Evolutionary conservation across 2,797 vertebrate species (phyloP), one percentile per base, ranked within the genome.

Genomic region (Salmo trutta): DNA sequence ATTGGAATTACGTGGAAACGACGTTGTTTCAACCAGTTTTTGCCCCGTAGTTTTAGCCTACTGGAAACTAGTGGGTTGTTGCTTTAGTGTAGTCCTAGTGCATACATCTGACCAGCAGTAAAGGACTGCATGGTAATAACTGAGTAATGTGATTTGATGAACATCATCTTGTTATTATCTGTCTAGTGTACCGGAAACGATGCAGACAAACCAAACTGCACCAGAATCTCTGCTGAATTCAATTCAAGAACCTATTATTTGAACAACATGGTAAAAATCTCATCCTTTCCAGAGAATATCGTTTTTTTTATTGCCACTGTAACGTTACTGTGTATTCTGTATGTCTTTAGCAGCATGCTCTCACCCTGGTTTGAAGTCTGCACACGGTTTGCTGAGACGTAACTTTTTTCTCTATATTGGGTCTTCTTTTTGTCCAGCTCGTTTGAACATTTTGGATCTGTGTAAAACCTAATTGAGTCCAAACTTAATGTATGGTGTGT

Each of bases 171-270:
- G 82, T 90, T 82, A 47, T 47, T 90, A 76, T 75, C 85, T 85
- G 80, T 92, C 84, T 90, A 94, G 91, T 92, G 91, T 84, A 79
- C 89, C 88, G 92, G 87, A 81, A 92, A 91, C 78, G 91, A 93
- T 87, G 88, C 91, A 81, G 90, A 91, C 81, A 93, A 90, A 81
- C 82, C 84, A 82, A 92, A 94, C 90, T 92, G 89, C 84, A 93
- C 91, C 87, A 91, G 79, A 75, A 85, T 87, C 81, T 84, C 83
- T 76, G 76, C 74, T 74, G 80, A 82, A 47, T 74, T 89, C 76
- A 86, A 65, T 77, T 68, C 73, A 85, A 79, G 75, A 85, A 67
- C 88, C 80, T 5, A 85, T 83, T 24, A 77, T 89, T 78, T 83
- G 73, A 85, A 87, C 86, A 83, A 86, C 83, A 77, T 77, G 56